These are phyloP conservation scores for Zaprionus africanus DNA, from an alignment of 1,140 invertebrate species.

Conservation along the genomic window DNA sequence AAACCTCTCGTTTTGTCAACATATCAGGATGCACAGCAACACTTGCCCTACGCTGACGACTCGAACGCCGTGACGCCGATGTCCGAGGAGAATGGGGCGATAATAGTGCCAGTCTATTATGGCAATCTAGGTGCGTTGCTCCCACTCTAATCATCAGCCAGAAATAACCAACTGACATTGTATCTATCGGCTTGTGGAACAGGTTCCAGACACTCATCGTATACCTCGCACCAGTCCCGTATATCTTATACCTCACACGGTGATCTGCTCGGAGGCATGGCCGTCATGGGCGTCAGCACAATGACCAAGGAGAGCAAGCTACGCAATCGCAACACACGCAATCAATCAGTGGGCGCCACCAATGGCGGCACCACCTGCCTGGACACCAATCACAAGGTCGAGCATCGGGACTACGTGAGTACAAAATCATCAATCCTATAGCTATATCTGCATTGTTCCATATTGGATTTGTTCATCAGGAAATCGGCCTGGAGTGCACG, in stretches of 20 bases:
- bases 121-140: constrained; percentile 88
- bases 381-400: constrained; percentile 88
- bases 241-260: constrained; percentile 97
- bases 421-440: neutral
- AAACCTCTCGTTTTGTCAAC: constrained; percentile 97
- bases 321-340: constrained; percentile 89
- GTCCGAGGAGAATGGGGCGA: constrained; percentile 98
- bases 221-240: constrained; percentile 96
- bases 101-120: constrained; percentile 95
- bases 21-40: constrained; percentile 97
- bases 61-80: constrained; percentile 98
- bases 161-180: no score
- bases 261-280: constrained; percentile 91
- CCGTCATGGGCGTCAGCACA: constrained; percentile 86
- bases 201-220: constrained; percentile 95
- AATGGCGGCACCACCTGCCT: constrained; percentile 85
- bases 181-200: no score
- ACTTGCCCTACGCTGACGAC: constrained; percentile 98
- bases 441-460: neutral
- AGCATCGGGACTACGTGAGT: constrained; percentile 89
- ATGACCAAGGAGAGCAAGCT: constrained; percentile 94
- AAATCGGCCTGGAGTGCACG: constrained; percentile 87
- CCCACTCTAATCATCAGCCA: no score
- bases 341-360: constrained; percentile 87
- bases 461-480: constrained; percentile 17